These are phyloP conservation scores for Corythoichthys intestinalis DNA, from an alignment of 2,113 vertebrate genomes.

Conservation along the genomic window DNA sequence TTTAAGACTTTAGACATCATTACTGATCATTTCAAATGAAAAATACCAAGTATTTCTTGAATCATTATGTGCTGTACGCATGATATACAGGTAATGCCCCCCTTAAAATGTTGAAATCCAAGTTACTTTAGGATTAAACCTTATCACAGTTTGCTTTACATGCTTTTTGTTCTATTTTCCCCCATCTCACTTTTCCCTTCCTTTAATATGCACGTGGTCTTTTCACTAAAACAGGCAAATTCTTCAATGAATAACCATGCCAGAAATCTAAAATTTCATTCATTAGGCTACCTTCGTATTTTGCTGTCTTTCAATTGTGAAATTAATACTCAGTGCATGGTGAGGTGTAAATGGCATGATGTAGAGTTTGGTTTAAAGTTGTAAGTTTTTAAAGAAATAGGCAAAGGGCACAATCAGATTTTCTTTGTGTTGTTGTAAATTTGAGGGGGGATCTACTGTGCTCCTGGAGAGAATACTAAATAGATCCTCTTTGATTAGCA, in stretches of 20 bases:
- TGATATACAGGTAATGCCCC: too few species aligned
- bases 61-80: too few species aligned
- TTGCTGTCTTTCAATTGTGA: slow-evolving; percentile 36
- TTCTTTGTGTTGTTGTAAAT: slow-evolving; percentile 42
- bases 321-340: slow-evolving; percentile 48
- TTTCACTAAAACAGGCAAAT: slow-evolving; percentile 53
- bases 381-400: slow-evolving; percentile 43
- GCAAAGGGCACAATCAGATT: slow-evolving; percentile 36
- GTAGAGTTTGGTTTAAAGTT: slow-evolving; percentile 52
- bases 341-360: slow-evolving; percentile 47
- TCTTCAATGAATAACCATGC: slow-evolving; percentile 57
- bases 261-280: slow-evolving; percentile 50
- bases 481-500: slow-evolving; percentile 32
- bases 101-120: too few species aligned
- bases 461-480: slow-evolving; percentile 35
- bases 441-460: slow-evolving; percentile 24
- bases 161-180: slow-evolving; percentile 1
- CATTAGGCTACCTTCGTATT: slow-evolving; percentile 52
- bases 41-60: too few species aligned
- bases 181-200: neutral
- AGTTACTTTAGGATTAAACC: neutral
- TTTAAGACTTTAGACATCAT: too few species aligned
- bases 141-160: neutral
- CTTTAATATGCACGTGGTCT: neutral
- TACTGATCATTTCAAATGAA: too few species aligned